Conservation (phyloP, 2,888 invertebrate genomes). For the Cantharis flavilabris region DNA sequence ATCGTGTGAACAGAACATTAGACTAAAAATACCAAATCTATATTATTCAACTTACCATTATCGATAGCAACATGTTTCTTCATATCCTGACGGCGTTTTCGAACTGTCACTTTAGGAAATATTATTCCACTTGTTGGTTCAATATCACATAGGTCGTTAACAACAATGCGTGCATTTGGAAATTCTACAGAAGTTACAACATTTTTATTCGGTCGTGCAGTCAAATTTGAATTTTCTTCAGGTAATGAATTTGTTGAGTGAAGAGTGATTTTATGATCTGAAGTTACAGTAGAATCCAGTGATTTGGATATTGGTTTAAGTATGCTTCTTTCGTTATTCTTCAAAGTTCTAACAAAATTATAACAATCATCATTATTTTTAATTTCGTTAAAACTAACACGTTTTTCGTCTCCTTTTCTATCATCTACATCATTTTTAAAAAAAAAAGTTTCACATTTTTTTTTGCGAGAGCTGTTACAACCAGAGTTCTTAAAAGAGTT, state of each 20-base stretch:
- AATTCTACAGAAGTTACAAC: slow-evolving; percentile 12
- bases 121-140: slow-evolving; percentile 67
- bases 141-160: slow-evolving; percentile 47
- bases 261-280: slow-evolving; percentile 1
- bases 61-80: slow-evolving; percentile 53
- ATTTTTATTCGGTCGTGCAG: not conserved
- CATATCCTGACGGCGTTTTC: slow-evolving; percentile 60
- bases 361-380: not conserved
- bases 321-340: slow-evolving; percentile 22
- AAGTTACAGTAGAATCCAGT: slow-evolving; percentile 9
- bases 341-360: not conserved
- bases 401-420: slow-evolving; percentile 24
- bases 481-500: slow-evolving; percentile 7
- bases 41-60: slow-evolving; percentile 48
- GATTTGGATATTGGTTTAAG: slow-evolving; percentile 23
- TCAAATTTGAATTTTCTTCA: slow-evolving; percentile 6
- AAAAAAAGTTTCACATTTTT: slow-evolving; percentile 1
- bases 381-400: slow-evolving; percentile 35
- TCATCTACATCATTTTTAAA: slow-evolving; percentile 1
- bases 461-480: slow-evolving; percentile 24
- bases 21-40: not conserved
- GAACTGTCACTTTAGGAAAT: slow-evolving; percentile 67
- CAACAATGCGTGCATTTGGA: slow-evolving; percentile 3
- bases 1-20: no score
- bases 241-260: slow-evolving; percentile 16